Percentiles rank a stretch among this genome's conserved stretches.
phyloP scores from a whole-genome alignment of 2,888 invertebrate genomes.

The Neelides folsomi region DNA sequence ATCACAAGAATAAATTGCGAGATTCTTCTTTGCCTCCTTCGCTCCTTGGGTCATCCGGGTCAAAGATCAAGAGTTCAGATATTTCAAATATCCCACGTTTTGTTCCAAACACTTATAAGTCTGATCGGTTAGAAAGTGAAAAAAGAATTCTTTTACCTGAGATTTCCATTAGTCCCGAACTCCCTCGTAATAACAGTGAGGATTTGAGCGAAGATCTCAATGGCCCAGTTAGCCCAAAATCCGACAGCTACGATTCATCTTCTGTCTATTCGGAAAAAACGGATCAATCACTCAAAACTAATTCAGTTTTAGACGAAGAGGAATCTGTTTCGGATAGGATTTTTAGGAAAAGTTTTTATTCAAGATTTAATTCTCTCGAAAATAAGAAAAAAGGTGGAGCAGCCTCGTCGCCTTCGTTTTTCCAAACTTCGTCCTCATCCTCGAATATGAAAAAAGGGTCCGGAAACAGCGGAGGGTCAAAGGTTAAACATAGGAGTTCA shows the following conservation, averaged over 20 bases:
- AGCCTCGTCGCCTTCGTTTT: constrained; percentile 1
- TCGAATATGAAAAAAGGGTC: too few relatives aligned
- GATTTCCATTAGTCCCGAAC: constrained; percentile 7
- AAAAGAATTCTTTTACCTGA: background rate
- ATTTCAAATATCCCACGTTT: background rate
- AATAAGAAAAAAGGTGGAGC: constrained; percentile 40
- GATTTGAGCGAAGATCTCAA: background rate
- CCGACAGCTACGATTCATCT: constrained; percentile 50
- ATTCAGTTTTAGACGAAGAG: constrained; percentile 39
- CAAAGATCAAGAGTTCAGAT: too few relatives aligned
- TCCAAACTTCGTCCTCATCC: too few relatives aligned
- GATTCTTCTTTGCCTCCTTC: too few relatives aligned
- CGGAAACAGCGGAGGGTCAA: too few relatives aligned
- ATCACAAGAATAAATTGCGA: too few relatives aligned
- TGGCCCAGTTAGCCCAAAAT: constrained; percentile 11
- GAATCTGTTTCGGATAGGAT: constrained; percentile 76
- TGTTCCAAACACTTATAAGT: background rate
- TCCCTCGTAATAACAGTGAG: background rate
- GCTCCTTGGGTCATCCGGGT: too few relatives aligned
- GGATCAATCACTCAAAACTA: constrained; percentile 42
- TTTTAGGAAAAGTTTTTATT: constrained; percentile 74
- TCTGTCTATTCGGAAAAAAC: constrained; percentile 51
- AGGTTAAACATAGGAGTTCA: too few relatives aligned
- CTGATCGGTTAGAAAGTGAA: constrained; percentile 9
- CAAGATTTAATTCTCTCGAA: constrained; percentile 73